Evolutionary conservation across 2,797 vertebrate species (phyloP), one percentile per base, ranked within the genome.

Genomic region (Spinus olivaceus): DNA sequence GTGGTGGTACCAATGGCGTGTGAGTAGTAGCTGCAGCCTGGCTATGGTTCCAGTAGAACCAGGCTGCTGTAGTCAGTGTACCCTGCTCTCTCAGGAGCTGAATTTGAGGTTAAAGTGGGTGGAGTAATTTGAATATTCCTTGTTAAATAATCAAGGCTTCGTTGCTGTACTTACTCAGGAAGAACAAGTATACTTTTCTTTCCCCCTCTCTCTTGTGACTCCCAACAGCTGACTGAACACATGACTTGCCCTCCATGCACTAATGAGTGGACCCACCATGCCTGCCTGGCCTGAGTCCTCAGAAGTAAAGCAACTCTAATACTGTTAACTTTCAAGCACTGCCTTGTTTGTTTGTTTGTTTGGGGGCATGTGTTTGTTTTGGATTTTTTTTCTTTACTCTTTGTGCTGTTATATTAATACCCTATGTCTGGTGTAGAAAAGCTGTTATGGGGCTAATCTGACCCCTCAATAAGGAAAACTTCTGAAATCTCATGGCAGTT

Each of bases 161-260:
- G 0, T 86, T 53, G 82, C 72, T 79, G 56, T 86, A 47, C 92
- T 95, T 97, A 82, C 61, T 93, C 94, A 86, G 74, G 92, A 95
- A 97, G 95, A 98, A 96, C 94, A 80, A 95, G 81, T 97, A 94
- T 96, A 77, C 95, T 95, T 96, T 96, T 97, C 64, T 94, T 16
- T 95, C 28, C 50, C 65, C 57, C 60, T 44, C 44, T 81, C 60
- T 93, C 98, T 98, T 98, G 98, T 98, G 98, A 98, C 97, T 98
- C 57, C 84, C 81, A 96, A 91, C 98, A 97, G 97, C 98, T 98
- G 98, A 98, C 97, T 86, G 96, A 91, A 95, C 97, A 92, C 97
- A 98, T 98, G 98, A 98, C 94, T 97, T 95, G 87, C 69, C 92
- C 92, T 96, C 96, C 64, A 24, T 92, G 96, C 88, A 90, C 97